phyloP scores from a whole-genome alignment of 2,113 vertebrate species.

The Arvicanthis niloticus region DNA sequence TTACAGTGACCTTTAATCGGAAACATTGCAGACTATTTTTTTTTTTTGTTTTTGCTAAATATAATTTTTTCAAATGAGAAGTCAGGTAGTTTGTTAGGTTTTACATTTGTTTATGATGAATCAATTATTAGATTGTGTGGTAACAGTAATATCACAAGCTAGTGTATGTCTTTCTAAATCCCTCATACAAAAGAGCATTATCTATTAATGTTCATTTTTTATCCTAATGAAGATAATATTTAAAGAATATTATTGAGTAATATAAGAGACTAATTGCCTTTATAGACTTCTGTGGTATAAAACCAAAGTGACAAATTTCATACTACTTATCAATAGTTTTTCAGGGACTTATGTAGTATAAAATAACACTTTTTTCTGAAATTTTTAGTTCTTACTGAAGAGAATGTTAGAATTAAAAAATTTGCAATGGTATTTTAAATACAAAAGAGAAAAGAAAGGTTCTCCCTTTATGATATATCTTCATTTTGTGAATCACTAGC shows the following conservation, averaged over 20 bases:
- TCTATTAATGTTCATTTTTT: not conserved
- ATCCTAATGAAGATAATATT: not conserved
- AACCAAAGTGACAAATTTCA: constrained; percentile 4
- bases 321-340: not conserved
- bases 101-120: not conserved
- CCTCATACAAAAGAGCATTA: not conserved
- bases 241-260: not conserved
- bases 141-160: not conserved
- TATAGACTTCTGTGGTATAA: constrained; percentile 4
- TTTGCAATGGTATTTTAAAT: not conserved
- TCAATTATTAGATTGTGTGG: not conserved
- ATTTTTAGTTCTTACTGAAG: not conserved
- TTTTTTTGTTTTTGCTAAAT: not conserved
- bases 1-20: not conserved
- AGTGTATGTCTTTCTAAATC: not conserved
- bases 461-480: not conserved
- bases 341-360: not conserved
- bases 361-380: constrained; percentile 33
- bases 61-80: not conserved
- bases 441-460: constrained; percentile 19
- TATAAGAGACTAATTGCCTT: not conserved
- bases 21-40: not conserved
- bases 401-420: not conserved
- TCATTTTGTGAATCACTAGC: constrained; percentile 13
- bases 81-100: not conserved